Conservation (phyloP, 1,140 invertebrate genomes). For the Mactra quadrangularis region DNA sequence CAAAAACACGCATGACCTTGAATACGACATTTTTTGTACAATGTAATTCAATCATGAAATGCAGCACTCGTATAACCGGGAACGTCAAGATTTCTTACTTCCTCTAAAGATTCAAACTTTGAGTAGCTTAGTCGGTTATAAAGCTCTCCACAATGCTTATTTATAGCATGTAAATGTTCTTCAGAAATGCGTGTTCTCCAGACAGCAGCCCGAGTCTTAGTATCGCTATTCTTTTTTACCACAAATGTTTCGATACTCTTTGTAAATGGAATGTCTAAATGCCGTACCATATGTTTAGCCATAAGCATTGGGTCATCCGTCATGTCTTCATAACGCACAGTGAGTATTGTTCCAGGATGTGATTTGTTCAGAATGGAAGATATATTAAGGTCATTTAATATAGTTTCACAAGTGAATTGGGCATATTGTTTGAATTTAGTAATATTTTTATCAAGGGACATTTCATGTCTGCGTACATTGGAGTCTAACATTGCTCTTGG, state of each 20-base stretch:
- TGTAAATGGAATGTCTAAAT: slow-evolving; percentile 22
- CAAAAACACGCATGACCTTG: too few relatives aligned
- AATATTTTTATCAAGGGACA: slow-evolving; percentile 7
- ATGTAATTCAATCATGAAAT: too few relatives aligned
- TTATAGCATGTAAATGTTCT: neutral
- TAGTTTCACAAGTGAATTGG: slow-evolving; percentile 14
- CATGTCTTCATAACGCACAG: slow-evolving; percentile 53
- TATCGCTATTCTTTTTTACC: slow-evolving; percentile 21
- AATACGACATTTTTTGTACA: too few relatives aligned
- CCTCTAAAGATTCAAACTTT: neutral
- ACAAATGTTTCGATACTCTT: neutral
- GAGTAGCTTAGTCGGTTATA: neutral
- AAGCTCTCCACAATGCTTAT: slow-evolving; percentile 9
- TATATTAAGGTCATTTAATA: slow-evolving; percentile 1
- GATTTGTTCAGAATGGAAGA: neutral
- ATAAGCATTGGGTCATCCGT: slow-evolving; percentile 12
- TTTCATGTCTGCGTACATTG: slow-evolving; percentile 46
- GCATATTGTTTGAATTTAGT: slow-evolving; percentile 1
- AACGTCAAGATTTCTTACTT: slow-evolving; percentile 27
- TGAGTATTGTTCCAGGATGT: slow-evolving; percentile 19
- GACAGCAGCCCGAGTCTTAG: slow-evolving; percentile 90
- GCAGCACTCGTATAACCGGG: too few relatives aligned
- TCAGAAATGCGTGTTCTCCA: slow-evolving; percentile 85
- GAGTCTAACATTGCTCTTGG: slow-evolving; percentile 58
- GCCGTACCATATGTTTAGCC: slow-evolving; percentile 9